Evolutionary conservation across 1,140 invertebrate genomes (phyloP), one percentile per base, ranked within the genome.

Genomic region (Drosophila saltans): DNA sequence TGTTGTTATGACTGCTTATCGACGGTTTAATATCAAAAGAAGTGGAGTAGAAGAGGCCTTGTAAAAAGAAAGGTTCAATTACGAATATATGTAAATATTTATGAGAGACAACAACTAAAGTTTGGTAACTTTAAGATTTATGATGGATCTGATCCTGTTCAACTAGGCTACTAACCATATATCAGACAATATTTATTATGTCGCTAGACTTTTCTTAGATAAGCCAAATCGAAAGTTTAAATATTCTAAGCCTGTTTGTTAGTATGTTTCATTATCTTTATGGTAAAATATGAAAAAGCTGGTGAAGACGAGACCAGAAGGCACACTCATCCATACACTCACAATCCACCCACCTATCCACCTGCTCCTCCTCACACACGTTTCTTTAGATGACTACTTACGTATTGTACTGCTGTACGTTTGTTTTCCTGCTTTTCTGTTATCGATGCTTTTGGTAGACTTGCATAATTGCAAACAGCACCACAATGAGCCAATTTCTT

Each of bases 1-100:
- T 40, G 33, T 64, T 59, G 69, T 66, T 81, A 59, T 66, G 78
- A 52, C 62, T 64, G 63, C 73, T 65, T 73, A 73, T 66, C 66
- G 74, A 40, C 73, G 63, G 77, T 83, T 80, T 75, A 5, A 76
- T 60, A 76, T 76, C 56, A 36, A 30, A 39, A 24, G 39, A 45
- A 75, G 40, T 75, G 39, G 73, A 76, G 59, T 63, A 11, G 11
- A 26, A 48, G 26, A 10, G 16, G 16, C 40, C 30, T 39, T 30
- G 30, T 28, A 45, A 33, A 28, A 8, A 21, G 3, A 39, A 62
- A 33, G 62, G 33, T 36, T 36, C 3, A 36, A 2, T 36, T 16
- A 16, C 33, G 33, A 16, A 16, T 36, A 30, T 30, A 45, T 1
- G 1, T 48, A 48, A 48, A 21, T 8, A 48, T 48, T 16, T 24